A percentile compares a stretch with the other conserved stretches of the same genome.
These are phyloP conservation scores for Gambusia yucatana DNA, from an alignment of 2,797 vertebrate species.

Conservation along the genomic window DNA sequence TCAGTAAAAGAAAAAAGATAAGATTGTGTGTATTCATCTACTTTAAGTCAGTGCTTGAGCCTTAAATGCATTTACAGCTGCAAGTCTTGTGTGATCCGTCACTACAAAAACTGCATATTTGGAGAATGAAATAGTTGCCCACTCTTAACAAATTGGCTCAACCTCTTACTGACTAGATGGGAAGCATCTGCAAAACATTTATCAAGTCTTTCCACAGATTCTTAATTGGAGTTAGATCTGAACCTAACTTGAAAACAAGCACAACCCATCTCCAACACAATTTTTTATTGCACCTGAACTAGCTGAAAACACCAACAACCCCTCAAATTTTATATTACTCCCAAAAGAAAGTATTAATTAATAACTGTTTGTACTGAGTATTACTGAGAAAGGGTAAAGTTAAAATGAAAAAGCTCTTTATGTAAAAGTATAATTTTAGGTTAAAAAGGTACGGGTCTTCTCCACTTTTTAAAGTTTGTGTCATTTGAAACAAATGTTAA, in stretches of 20 bases:
- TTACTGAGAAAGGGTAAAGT: not conserved
- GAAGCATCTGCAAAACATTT: not conserved
- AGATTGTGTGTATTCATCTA: not conserved
- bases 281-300: not conserved
- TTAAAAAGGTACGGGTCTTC: conserved; percentile 10
- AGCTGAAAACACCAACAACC: not conserved
- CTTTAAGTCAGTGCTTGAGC: not conserved
- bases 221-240: not conserved
- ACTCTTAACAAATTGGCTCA: too few species aligned
- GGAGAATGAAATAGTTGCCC: not conserved
- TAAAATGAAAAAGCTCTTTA: conserved; percentile 1
- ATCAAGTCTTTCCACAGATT: not conserved
- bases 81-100: not conserved
- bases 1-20: not conserved
- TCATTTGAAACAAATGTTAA: not conserved
- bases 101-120: not conserved
- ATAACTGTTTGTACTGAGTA: not conserved
- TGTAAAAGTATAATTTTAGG: not conserved
- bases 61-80: conserved; percentile 3
- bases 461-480: conserved; percentile 7
- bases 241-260: not conserved
- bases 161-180: too few species aligned
- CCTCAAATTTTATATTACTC: not conserved
- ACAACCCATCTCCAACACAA: not conserved
- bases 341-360: not conserved